Percentiles rank a stretch among this genome's conserved stretches.
Evolutionary conservation across 2,797 vertebrate species (phyloP).

Genomic region (Tragelaphus eurycerus): DNA sequence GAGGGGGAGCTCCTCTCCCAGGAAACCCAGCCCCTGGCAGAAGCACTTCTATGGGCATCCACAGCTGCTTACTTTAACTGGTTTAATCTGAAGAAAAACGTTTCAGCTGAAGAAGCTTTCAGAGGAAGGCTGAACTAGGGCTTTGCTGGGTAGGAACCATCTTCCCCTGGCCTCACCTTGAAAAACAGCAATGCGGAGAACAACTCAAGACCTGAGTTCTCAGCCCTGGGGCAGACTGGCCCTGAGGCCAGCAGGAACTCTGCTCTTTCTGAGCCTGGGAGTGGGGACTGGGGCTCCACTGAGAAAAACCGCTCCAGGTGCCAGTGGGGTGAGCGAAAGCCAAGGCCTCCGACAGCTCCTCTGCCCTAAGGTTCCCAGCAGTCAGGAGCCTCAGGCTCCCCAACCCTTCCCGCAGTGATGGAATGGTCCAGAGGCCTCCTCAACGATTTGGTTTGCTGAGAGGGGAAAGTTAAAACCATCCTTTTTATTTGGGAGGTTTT

Average conservation of each 20-base stretch:
- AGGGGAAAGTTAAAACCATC: neutral
- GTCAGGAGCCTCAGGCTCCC: neutral
- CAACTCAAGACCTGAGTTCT: neutral
- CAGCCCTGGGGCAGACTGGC: neutral
- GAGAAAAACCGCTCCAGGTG: neutral
- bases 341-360: neutral
- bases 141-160: neutral
- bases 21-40: neutral
- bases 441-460: neutral
- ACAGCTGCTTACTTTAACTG: neutral
- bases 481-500: slow-evolving; percentile 29
- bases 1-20: neutral
- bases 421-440: neutral
- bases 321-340: neutral
- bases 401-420: neutral
- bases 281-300: neutral
- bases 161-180: neutral
- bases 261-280: neutral
- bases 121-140: neutral
- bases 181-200: neutral
- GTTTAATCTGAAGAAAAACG: neutral
- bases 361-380: neutral
- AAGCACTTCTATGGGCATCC: neutral
- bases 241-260: neutral
- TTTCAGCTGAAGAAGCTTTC: neutral